A percentile compares a stretch with the other conserved stretches of the same genome.
These are phyloP conservation scores for Microctenopoma steveboyesi DNA, from an alignment of 2,797 vertebrate genomes.

Conservation along the genomic window DNA sequence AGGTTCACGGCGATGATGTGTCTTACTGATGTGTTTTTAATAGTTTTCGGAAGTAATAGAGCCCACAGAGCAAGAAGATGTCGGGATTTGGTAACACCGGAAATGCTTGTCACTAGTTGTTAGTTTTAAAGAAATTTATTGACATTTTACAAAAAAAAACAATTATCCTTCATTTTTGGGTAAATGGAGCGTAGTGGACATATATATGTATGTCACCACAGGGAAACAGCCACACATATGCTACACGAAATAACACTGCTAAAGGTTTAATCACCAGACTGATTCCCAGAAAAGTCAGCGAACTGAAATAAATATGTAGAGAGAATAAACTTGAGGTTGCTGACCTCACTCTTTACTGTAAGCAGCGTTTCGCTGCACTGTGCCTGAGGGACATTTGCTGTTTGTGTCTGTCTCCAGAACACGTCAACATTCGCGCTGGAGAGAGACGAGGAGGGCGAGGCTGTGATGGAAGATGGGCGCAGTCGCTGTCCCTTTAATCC, in stretches of 20 bases:
- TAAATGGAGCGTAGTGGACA: neutral
- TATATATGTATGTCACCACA: neutral
- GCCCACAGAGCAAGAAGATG: neutral
- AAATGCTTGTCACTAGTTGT: neutral
- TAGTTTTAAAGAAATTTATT: neutral
- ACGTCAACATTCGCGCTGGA: slow-evolving; percentile 87
- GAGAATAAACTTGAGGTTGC: slow-evolving; percentile 16
- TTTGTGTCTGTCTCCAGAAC: slow-evolving; percentile 77
- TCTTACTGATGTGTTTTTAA: neutral
- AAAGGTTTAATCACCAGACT: neutral
- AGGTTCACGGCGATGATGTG: slow-evolving; percentile 1
- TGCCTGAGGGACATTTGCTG: slow-evolving; percentile 46
- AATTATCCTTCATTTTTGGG: neutral
- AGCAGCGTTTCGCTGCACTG: slow-evolving; percentile 49
- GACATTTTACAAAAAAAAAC: neutral
- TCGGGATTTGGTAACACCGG: neutral
- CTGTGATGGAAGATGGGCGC: slow-evolving; percentile 90
- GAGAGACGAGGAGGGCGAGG: slow-evolving; percentile 78
- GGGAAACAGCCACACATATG: neutral
- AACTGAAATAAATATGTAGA: slow-evolving; percentile 4
- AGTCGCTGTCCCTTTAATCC: slow-evolving; percentile 94
- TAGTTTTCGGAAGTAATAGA: neutral
- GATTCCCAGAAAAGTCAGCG: slow-evolving; percentile 8
- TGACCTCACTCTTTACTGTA: slow-evolving; percentile 35
- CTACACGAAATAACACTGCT: neutral